A percentile compares a stretch with the other conserved stretches of the same genome.
Conservation (phyloP, 2,113 vertebrate species). For the Cervus canadensis region DNA sequence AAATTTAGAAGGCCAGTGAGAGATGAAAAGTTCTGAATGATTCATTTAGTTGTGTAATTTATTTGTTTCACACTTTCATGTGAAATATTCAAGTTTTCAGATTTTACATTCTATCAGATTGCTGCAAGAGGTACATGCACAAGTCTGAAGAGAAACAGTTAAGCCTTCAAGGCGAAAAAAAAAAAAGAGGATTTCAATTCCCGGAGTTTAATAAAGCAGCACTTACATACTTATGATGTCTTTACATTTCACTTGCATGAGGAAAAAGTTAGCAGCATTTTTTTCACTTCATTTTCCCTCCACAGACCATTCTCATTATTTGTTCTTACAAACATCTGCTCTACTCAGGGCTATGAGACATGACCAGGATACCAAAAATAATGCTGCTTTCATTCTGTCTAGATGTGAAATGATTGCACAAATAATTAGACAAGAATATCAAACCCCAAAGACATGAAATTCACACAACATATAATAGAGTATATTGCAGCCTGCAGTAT, state of each 20-base stretch:
- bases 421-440: neutral
- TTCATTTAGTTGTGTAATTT: neutral
- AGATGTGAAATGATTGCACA: neutral
- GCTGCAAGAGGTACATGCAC: neutral
- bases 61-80: neutral
- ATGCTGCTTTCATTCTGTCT: neutral
- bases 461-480: neutral
- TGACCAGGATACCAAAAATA: neutral
- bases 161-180: neutral
- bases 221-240: neutral
- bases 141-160: neutral
- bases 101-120: neutral
- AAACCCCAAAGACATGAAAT: neutral
- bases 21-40: neutral
- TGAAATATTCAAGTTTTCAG: neutral
- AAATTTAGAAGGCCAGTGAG: neutral
- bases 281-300: neutral
- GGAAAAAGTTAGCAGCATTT: neutral
- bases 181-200: neutral
- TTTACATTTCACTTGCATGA: neutral
- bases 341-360: neutral
- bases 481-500: neutral
- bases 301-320: neutral
- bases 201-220: neutral
- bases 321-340: conserved; percentile 1